Percentiles rank a stretch among this genome's conserved stretches.
Evolutionary conservation across 2,113 vertebrate species (phyloP).

Genomic region (Ciconia stormi): DNA sequence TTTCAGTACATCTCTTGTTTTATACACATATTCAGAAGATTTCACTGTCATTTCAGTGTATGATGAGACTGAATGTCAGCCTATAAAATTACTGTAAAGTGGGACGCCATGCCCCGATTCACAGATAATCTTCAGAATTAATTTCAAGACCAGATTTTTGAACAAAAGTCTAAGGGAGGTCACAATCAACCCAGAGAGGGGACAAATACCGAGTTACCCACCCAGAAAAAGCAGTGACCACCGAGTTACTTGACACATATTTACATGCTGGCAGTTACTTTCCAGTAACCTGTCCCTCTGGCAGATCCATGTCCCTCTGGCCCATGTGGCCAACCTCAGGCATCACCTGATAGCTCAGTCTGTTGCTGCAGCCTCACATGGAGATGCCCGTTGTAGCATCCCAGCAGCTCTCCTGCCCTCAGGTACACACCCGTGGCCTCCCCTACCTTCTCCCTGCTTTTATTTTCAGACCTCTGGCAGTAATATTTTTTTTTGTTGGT

Average conservation of each 20-base stretch:
- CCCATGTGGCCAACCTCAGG: background rate
- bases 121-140: background rate
- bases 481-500: background rate
- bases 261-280: background rate
- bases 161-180: background rate
- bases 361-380: background rate
- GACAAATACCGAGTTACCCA: background rate
- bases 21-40: background rate
- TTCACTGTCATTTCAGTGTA: background rate
- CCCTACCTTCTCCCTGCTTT: background rate
- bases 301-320: background rate
- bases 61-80: background rate
- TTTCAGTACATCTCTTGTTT: background rate
- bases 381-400: fast-evolving
- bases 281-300: background rate
- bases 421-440: background rate
- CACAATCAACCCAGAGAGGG: background rate
- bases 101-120: background rate
- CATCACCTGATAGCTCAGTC: background rate
- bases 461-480: background rate
- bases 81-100: background rate
- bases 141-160: background rate
- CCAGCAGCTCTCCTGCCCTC: background rate
- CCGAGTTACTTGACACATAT: background rate
- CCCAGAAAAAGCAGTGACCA: background rate